Evolutionary conservation across 2,888 invertebrate species (phyloP).

Genomic region (Capitulum mitella): DNA sequence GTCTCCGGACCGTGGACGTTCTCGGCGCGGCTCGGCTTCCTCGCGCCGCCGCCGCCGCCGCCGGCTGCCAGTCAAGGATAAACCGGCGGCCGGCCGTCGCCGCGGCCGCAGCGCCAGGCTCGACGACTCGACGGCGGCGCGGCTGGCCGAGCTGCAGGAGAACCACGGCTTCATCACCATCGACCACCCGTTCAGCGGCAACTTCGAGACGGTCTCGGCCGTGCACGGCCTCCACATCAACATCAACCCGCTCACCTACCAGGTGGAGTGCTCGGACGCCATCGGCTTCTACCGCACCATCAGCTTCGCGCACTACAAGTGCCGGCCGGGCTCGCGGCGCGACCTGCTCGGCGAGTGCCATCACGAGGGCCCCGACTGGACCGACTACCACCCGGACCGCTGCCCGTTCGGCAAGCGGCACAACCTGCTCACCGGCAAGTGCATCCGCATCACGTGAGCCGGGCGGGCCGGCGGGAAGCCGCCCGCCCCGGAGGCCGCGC

Average conservation of each 20-base stretch:
- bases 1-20: background rate
- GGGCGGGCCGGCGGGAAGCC: too few relatives aligned
- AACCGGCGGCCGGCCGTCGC: background rate
- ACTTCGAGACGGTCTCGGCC: background rate
- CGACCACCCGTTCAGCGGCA: constrained; percentile 4
- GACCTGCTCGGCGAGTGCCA: constrained; percentile 15
- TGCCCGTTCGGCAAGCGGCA: background rate
- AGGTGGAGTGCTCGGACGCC: background rate
- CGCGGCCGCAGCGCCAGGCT: background rate
- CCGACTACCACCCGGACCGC: background rate
- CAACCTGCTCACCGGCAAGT: constrained; percentile 12
- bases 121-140: background rate
- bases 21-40: too few relatives aligned
- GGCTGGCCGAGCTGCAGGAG: background rate
- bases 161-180: background rate
- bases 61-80: too few relatives aligned
- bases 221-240: constrained; percentile 16
- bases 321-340: constrained; percentile 14
- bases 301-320: constrained; percentile 16
- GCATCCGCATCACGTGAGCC: background rate
- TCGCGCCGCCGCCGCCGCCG: too few relatives aligned
- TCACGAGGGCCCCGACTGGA: background rate
- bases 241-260: background rate
- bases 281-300: constrained; percentile 13
- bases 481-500: too few relatives aligned